Base-by-base conservation (phyloP, 2,888 invertebrate genomes). In the Bugulina stolonifera region DNA sequence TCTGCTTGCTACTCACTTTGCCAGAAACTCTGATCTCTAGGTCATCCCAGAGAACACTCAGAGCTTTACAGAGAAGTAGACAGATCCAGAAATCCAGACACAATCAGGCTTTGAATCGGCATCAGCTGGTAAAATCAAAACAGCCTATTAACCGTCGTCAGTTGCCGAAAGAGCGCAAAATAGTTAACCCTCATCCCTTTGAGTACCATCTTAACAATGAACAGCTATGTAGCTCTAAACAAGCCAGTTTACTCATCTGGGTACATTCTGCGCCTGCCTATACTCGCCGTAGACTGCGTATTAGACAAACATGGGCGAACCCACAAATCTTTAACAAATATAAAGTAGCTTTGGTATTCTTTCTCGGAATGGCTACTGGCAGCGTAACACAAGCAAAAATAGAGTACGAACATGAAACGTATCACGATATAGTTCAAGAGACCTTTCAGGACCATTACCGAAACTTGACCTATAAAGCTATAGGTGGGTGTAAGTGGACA, bases 381-480 rank as follows among this genome's bases (percentile, higher is more conserved):
- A 71, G 64, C 3, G 70, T 71, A 5, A 74, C 78, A 0, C 81
- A 81, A 77, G 75, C 77, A 1, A 75, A 77, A 10, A 74, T 83
- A 1, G 72, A 75, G 35, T 76, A 81, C 73, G 84, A 84, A 75
- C 76, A 76, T 35, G 76, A 78, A 52, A 76, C 76, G 32, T 83
- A 81, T 75, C 77, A 79, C 0, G 84, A 84, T 74, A 80, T 84
- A 32, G 79, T 84, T 1, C 82, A 83, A 73, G 82, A 81, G 73
- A 79, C 83, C 73, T 86, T 85, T 74, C 1, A 79, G 0, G 86
- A 86, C 77, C 78, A 80, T 0, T 86, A 86, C 74, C 78, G 82
- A 43, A 86, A 86, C 77, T 78, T 86, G 52, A 85, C 85, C 0
- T 84, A 84, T 76, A 86, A 86, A 77, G 85, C 84, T 69, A 79